Evolutionary conservation across 1,140 invertebrate genomes (phyloP), one percentile per base, ranked within the genome.

Genomic region (Homalodisca vitripennis): DNA sequence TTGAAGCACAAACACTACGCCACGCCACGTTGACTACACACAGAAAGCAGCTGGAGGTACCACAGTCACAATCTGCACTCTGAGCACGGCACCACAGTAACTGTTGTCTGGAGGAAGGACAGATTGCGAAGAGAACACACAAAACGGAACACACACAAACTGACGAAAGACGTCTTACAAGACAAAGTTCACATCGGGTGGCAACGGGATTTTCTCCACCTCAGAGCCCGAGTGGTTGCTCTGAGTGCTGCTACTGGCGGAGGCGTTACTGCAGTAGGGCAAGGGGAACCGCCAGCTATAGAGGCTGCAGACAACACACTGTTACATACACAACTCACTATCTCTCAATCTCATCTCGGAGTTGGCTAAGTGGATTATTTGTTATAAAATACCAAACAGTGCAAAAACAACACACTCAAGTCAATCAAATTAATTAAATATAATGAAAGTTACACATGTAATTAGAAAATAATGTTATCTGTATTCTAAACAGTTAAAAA

Each of bases 211-310:
- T 79, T 88, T 88, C 80, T 90, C 84, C 85, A 90, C 78, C 87
- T 90, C 84, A 83, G 87, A 81, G 82, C 85, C 83, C 84, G 87
- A 78, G 82, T 87, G 88, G 91, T 92, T 84, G 83, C 84, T 82
- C 84, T 82, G 83, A 82, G 83, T 69, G 68, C 73, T 74, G 30
- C 64, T 70, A 55, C 71, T 62, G 24, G 70, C 47, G 20, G 70
- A 70, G 66, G 70, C 74, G 80, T 91, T 90, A 84, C 88, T 89
- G 88, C 90, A 93, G 92, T 93, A 92, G 86, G 90, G 90, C 87
- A 92, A 89, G 84, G 91, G 91, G 87, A 93, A 93, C 85, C 90
- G 90, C 91, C 91, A 93, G 90, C 90, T 90, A 86, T 92, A 92
- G 87, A 92, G 87, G 91, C 91, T 93, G 89, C 86, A 86, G 22